Evolutionary conservation across 2,888 invertebrate genomes (phyloP).

Genomic region (Galeopsomyia nigrocyanea): DNA sequence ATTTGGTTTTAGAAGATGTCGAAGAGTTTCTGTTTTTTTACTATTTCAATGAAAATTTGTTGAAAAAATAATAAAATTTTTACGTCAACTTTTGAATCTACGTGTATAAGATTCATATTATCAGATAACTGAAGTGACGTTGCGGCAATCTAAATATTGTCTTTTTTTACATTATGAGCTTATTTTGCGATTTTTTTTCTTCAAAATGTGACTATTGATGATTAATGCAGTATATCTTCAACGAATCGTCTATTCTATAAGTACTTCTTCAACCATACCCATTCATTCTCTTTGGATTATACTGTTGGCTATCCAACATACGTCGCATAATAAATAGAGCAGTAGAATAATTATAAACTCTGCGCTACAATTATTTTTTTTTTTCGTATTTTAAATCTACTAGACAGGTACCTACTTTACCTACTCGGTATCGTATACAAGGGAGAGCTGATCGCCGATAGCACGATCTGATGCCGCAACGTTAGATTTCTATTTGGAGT

Average conservation of each 20-base stretch:
- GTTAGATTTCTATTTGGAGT: conserved; percentile 52
- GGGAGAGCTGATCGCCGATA: conserved; percentile 52
- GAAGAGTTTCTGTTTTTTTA: conserved; percentile 9
- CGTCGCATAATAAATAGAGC: conserved; percentile 62
- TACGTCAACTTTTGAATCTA: no score
- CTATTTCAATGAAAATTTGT: no score
- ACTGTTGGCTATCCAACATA: conserved; percentile 53
- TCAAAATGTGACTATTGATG: conserved; percentile 29
- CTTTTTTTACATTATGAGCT: conserved; percentile 59
- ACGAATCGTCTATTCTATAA: conserved; percentile 20
- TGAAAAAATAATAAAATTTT: no score
- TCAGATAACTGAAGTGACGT: conserved; percentile 7
- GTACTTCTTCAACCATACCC: conserved; percentile 8
- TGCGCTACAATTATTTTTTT: conserved; percentile 58
- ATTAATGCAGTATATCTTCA: conserved; percentile 20
- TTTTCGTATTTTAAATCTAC: conserved; percentile 56
- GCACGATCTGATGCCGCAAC: conserved; percentile 65
- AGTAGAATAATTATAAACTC: conserved; percentile 55
- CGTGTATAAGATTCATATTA: no score
- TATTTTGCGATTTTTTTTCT: conserved; percentile 15
- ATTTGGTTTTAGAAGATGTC: conserved; percentile 11
- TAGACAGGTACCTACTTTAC: conserved; percentile 69
- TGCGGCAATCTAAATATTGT: conserved; percentile 63
- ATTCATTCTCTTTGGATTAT: conserved; percentile 33
- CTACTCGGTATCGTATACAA: conserved; percentile 69